Evolutionary conservation across 1,140 invertebrate genomes (phyloP).

Genomic region (Rhyacophila brunnea): DNA sequence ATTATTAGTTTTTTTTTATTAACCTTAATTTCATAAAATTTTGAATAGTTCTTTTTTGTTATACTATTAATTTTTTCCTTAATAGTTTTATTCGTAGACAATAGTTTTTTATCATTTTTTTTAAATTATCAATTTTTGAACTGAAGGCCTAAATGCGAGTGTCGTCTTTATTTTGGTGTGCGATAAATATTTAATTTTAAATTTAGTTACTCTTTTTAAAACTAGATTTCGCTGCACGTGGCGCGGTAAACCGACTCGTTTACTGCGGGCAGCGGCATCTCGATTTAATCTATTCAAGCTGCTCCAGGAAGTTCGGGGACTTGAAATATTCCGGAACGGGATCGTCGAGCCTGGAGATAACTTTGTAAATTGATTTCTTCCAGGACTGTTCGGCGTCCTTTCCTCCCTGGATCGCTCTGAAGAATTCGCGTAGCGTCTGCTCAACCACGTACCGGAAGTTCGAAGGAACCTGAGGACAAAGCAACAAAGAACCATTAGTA

Average conservation of each 20-base stretch:
- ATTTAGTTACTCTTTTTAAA: background rate
- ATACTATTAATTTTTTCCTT: slow-evolving; percentile 34
- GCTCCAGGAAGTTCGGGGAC: slow-evolving; percentile 97
- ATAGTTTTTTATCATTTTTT: too few relatives aligned
- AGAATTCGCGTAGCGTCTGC: slow-evolving; percentile 97
- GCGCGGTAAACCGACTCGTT: background rate
- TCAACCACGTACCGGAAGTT: slow-evolving; percentile 96
- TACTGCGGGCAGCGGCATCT: slow-evolving; percentile 3
- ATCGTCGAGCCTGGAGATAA: slow-evolving; percentile 98
- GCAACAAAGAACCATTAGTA: too few relatives aligned
- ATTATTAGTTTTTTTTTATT: slow-evolving; percentile 38
- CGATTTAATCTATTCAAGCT: slow-evolving; percentile 78
- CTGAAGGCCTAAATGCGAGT: slow-evolving; percentile 60
- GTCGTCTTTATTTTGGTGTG: slow-evolving; percentile 56
- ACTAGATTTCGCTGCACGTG: background rate
- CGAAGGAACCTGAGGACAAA: slow-evolving; percentile 83
- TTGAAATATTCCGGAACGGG: slow-evolving; percentile 99
- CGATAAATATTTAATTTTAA: slow-evolving; percentile 38
- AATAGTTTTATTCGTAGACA: slow-evolving; percentile 36
- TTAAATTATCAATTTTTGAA: slow-evolving; percentile 59
- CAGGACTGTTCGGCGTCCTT: slow-evolving; percentile 98
- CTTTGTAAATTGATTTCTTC: slow-evolving; percentile 99
- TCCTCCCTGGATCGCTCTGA: slow-evolving; percentile 92
- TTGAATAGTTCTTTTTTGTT: slow-evolving; percentile 39
- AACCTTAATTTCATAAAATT: slow-evolving; percentile 37